Base-by-base conservation (phyloP, 2,888 invertebrate species). In the Monoplex corrugatus region DNA sequence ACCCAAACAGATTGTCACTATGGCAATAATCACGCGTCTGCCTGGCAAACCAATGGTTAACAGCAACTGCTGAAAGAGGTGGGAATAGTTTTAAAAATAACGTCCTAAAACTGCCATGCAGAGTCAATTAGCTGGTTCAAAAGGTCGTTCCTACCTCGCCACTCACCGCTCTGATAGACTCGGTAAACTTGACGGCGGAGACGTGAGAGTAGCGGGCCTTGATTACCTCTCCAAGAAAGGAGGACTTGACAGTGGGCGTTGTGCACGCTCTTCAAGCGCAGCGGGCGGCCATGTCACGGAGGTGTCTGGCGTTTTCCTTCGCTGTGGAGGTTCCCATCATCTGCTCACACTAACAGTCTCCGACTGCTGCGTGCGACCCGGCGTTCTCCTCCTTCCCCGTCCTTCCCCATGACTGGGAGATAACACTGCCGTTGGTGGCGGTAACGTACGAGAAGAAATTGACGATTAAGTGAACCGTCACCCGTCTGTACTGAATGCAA, bases 141-240 rank as follows among this genome's bases (percentile, higher is more conserved):
- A 85, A 85, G 85, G 35, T 85, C 85, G 63, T 23, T 32, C 85
- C 63, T 57, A 10, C 5, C 19, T n/a, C 83, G 45, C 32, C 45
- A 43, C 32, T 83, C 83, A 45, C 6, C 32, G 45, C 16, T 13
- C 45, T n/a, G 19, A 32, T 50, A 45, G 3, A 35, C 35, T 45
- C 83, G 10, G 50, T 83, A 35, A 50, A 50, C 85, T 45, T 63
- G 85, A 85, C 85, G 19, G n/a, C n/a, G 19, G 85, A 63, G 50
- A 13, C 85, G 85, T 85, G 85, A 85, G 85, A 57, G 85, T 85
- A 57, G 85, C 57, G 28, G 3, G 35, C 85, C 85, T 85, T 85
- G 85, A 85, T 85, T 85, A 85, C 57, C 85, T 85, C 85, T 85
- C 44, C 38, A 85, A 40, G 40, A 85, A 85, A 57, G 85, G 85